Evolutionary conservation across 2,888 invertebrate genomes (phyloP).

Genomic region (Watsonalla cultraria): DNA sequence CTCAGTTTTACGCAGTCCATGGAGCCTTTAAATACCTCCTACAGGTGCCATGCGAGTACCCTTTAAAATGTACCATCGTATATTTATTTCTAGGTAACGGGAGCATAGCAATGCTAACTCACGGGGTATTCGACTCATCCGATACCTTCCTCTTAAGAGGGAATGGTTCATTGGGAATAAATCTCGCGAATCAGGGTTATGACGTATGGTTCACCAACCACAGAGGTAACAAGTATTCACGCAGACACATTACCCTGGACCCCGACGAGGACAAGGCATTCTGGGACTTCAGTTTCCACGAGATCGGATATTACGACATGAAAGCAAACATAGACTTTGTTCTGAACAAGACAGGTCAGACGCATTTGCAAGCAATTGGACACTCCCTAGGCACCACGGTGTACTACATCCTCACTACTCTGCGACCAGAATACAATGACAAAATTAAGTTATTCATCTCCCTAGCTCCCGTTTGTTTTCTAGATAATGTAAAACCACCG

Average conservation of each 20-base stretch:
- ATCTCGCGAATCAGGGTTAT: constrained; percentile 61
- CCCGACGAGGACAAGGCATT: constrained; percentile 40
- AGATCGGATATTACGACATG: constrained; percentile 82
- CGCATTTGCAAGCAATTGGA: constrained; percentile 79
- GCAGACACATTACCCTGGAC: constrained; percentile 56
- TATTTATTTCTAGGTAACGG: constrained; percentile 12
- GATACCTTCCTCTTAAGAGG: constrained; percentile 30
- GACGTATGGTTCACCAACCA: constrained; percentile 49
- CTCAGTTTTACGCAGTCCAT: too few relatives aligned
- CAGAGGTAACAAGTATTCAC: constrained; percentile 79
- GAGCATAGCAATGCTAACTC: constrained; percentile 38
- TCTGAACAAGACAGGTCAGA: constrained; percentile 53
- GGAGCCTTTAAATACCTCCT: too few relatives aligned
- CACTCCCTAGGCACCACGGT: constrained; percentile 81
- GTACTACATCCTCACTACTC: constrained; percentile 68
- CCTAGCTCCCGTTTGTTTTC: constrained; percentile 21
- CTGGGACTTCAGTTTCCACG: constrained; percentile 79
- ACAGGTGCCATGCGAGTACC: too few relatives aligned
- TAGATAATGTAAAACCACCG: constrained; percentile 10
- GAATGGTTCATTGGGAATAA: constrained; percentile 19
- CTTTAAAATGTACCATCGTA: too few relatives aligned
- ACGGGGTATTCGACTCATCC: constrained; percentile 22
- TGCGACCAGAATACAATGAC: constrained; percentile 69
- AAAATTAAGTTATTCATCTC: constrained; percentile 70
- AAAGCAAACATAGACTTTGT: constrained; percentile 73